phyloP scores from a whole-genome alignment of 1,140 invertebrate species.

The Eumaeus atala region DNA sequence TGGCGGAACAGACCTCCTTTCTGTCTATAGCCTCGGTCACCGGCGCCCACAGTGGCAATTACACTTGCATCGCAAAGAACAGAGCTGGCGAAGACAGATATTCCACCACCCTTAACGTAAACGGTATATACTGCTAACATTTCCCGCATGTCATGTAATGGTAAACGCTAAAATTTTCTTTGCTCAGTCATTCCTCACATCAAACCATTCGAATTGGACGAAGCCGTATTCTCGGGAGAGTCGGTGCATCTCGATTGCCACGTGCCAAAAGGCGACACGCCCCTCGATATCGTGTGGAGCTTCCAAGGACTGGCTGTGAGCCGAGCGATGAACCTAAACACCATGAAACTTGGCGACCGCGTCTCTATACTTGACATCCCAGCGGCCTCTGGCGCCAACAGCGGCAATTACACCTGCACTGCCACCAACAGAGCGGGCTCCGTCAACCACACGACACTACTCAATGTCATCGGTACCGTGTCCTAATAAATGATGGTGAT shows the following conservation, averaged over 20 bases:
- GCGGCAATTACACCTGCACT: constrained; percentile 83
- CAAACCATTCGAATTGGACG: constrained; percentile 80
- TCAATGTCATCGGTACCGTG: constrained; percentile 71
- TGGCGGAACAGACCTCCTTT: constrained; percentile 78
- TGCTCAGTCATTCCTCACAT: constrained; percentile 79
- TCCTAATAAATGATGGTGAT: constrained; percentile 10
- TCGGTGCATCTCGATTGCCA: constrained; percentile 77
- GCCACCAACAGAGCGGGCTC: constrained; percentile 80
- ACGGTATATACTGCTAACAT: constrained; percentile 73
- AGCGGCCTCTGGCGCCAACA: constrained; percentile 76
- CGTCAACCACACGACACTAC: constrained; percentile 75
- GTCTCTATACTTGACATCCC: constrained; percentile 76
- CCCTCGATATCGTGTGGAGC: constrained; percentile 70
- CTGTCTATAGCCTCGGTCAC: constrained; percentile 79
- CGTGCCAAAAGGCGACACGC: constrained; percentile 75
- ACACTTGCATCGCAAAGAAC: constrained; percentile 80
- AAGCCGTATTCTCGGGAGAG: constrained; percentile 79
- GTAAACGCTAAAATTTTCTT: constrained; percentile 55
- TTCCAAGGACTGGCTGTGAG: constrained; percentile 58
- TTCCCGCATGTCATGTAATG: constrained; percentile 46
- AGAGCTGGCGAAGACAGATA: constrained; percentile 77
- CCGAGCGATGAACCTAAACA: constrained; percentile 65
- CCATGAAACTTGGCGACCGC: constrained; percentile 64
- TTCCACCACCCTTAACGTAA: constrained; percentile 77
- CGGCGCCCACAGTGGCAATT: constrained; percentile 78